phyloP scores from a whole-genome alignment of 2,113 vertebrate species.

The Dicrurus megarhynchus region DNA sequence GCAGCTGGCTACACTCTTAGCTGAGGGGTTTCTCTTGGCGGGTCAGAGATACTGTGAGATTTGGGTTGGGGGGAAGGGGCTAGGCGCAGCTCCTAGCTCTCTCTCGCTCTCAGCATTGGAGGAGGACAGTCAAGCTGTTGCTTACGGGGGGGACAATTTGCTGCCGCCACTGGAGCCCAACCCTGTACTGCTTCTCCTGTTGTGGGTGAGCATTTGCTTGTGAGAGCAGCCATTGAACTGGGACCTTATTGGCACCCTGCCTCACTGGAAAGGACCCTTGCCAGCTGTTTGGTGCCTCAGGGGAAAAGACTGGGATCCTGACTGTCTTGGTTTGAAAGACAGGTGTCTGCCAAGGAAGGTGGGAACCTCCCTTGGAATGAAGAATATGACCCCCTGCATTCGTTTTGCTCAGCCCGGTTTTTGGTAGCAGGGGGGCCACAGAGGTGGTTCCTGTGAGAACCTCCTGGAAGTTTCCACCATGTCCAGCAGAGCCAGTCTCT shows the following conservation, averaged over 20 bases:
- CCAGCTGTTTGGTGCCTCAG: neutral
- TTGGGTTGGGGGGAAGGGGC: neutral
- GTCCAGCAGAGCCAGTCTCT: neutral
- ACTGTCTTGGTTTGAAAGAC: neutral
- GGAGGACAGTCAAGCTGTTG: neutral
- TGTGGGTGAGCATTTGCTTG: neutral
- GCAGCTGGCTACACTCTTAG: neutral
- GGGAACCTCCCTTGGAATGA: neutral
- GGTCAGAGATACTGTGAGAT: neutral
- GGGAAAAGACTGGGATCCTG: neutral
- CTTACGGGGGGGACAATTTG: neutral
- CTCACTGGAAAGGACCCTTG: neutral
- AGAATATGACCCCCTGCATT: neutral
- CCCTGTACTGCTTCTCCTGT: neutral
- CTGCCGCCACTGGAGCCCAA: neutral
- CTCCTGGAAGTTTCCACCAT: neutral
- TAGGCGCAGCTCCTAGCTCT: neutral
- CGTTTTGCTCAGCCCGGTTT: neutral
- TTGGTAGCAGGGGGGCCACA: neutral
- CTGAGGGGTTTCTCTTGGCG: neutral
- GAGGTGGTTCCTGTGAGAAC: neutral
- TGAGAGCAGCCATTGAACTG: neutral
- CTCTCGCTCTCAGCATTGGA: neutral
- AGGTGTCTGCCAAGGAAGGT: neutral
- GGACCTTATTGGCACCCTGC: neutral